Evolutionary conservation across 2,113 vertebrate genomes (phyloP).

Genomic region (Malaclemys terrapin): DNA sequence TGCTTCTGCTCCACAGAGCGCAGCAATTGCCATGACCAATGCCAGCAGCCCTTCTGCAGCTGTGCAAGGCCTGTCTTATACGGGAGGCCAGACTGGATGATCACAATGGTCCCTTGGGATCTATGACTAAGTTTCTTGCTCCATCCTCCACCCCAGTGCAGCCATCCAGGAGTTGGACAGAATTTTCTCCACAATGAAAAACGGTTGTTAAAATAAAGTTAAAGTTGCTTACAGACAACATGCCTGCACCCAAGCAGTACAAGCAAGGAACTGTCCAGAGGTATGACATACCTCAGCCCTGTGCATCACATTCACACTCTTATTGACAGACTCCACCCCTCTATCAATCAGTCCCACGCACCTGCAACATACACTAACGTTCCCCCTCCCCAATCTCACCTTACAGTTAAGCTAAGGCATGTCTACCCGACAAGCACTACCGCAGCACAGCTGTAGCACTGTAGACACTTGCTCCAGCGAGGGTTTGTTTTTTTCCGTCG

Average conservation of each 20-base stretch:
- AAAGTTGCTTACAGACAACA: neutral
- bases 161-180: neutral
- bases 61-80: neutral
- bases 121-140: no score
- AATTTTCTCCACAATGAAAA: neutral
- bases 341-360: neutral
- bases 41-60: neutral
- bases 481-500: no score
- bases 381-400: neutral
- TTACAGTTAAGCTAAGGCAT: neutral
- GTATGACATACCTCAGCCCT: neutral
- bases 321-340: neutral
- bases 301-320: neutral
- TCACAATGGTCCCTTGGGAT: no score
- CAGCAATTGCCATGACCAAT: neutral
- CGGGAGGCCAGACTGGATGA: no score
- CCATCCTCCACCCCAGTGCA: neutral
- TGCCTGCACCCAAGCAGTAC: neutral
- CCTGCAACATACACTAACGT: neutral
- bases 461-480: no score
- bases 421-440: no score
- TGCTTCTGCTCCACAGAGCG: conserved; percentile 16
- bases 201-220: neutral
- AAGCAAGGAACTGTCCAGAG: neutral
- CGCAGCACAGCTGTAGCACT: no score